Evolutionary conservation across 2,888 invertebrate species (phyloP), one percentile per base, ranked within the genome.

Genomic region (Hirtodrosophila confusa): DNA sequence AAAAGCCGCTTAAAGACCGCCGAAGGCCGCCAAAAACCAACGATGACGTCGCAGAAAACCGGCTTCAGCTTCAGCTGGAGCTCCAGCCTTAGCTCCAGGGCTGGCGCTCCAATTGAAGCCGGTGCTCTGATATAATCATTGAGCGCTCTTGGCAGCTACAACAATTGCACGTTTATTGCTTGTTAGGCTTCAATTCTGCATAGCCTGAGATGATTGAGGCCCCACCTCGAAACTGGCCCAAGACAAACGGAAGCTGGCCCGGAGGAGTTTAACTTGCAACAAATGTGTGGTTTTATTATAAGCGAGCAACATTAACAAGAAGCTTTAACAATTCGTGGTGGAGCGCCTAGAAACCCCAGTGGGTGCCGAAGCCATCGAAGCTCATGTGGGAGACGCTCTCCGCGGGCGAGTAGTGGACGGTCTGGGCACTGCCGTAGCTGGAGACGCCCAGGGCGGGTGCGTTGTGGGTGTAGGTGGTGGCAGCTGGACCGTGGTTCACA

Each of bases 361-460:
- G 93, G 80, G 93, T 93, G 78, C 93, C 94, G 61, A 94, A 92
- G 72, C 94, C 94, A 78, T 92, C 93, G 92, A 94, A 95, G 80
- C 93, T 92, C 70, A 94, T 93, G 90, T 95, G 94, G 51, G 94
- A 93, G 44, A 94, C 94, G 65, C 93, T 93, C 75, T 93, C 93
- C 41, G 94, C 93, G 51, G 94, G 94, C 40, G 92, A 72, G 90
- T 93, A 82, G 88, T 90, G 82, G 69, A 94, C 89, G 53, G 91
- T 90, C 75, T 86, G 77, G 91, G 90, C 47, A 91, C 92, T 83
- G 51, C 82, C 76, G 79, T 89, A 86, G 88, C 88, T 78, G 58
- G 89, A 79, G 29, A 86, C 83, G 33, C 80, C 91, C 80, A 89
- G 76, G 7, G 92, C 91, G 67, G 89, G 88, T 24, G 92, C 90